phyloP scores from a whole-genome alignment of 1,140 invertebrate species.

The Dendroctonus valens region DNA sequence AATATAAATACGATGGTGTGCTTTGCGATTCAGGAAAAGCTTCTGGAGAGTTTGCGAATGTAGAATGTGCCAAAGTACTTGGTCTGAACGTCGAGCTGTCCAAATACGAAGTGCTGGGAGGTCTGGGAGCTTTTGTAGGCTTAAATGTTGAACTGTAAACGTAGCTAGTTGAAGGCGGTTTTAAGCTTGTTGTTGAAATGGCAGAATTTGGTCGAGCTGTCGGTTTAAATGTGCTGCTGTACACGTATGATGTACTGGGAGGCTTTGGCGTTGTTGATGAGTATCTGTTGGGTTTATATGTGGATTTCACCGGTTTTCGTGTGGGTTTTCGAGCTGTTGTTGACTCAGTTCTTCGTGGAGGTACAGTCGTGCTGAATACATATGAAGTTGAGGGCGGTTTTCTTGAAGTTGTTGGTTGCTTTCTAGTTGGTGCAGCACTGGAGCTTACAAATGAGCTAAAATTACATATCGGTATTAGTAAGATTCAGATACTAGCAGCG shows the following conservation, averaged over 20 bases:
- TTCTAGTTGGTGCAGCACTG: constrained; percentile 21
- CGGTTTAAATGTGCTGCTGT: constrained; percentile 52
- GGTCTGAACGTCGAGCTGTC: constrained; percentile 22
- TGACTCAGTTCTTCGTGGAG: constrained; percentile 34
- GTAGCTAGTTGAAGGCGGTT: constrained; percentile 26
- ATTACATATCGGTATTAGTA: not conserved
- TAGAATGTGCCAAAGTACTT: constrained; percentile 33
- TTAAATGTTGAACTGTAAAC: constrained; percentile 25
- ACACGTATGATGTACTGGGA: constrained; percentile 60
- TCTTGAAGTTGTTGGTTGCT: constrained; percentile 30
- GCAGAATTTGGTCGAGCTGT: constrained; percentile 37
- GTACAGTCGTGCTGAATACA: constrained; percentile 38
- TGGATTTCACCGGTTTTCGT: not conserved
- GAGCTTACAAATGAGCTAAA: constrained; percentile 27
- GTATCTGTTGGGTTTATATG: constrained; percentile 34
- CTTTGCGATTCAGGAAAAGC: constrained; percentile 39
- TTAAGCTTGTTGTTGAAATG: constrained; percentile 7
- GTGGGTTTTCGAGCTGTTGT: constrained; percentile 37
- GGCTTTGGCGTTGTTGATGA: constrained; percentile 44
- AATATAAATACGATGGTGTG: constrained; percentile 60
- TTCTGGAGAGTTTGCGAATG: constrained; percentile 39
- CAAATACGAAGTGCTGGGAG: constrained; percentile 22
- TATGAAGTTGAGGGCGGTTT: constrained; percentile 43
- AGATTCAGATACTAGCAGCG: not conserved
- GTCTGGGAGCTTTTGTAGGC: constrained; percentile 22